Percentiles rank a stretch among this genome's conserved stretches.
phyloP scores from a whole-genome alignment of 2,888 invertebrate genomes.

The Nomada goodeniana region DNA sequence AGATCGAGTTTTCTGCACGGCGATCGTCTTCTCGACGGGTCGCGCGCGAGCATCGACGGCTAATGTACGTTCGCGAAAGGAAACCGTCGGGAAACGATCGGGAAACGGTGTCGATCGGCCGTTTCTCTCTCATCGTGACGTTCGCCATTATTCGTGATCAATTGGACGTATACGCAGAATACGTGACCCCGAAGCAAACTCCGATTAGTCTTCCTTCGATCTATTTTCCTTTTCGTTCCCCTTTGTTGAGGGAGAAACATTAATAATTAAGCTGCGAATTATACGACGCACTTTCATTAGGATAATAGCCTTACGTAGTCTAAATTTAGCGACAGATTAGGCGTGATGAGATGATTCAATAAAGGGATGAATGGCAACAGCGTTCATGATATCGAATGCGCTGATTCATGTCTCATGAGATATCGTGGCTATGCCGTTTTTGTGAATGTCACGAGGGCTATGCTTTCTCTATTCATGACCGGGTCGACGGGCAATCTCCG shows the following conservation, averaged over 20 bases:
- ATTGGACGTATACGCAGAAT: no score
- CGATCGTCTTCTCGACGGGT: no score
- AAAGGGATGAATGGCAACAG: constrained; percentile 73
- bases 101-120: constrained; percentile 16
- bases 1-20: background rate
- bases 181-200: constrained; percentile 36
- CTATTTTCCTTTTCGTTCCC: background rate
- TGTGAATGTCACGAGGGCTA: constrained; percentile 58
- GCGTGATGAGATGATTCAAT: constrained; percentile 69
- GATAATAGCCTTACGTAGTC: constrained; percentile 51
- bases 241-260: background rate
- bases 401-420: constrained; percentile 71
- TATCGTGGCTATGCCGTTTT: constrained; percentile 58
- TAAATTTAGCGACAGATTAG: constrained; percentile 65
- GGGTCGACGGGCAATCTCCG: constrained; percentile 43
- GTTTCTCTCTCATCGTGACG: background rate
- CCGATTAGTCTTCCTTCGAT: background rate
- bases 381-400: constrained; percentile 76
- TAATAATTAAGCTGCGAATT: constrained; percentile 39
- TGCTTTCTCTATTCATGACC: constrained; percentile 53
- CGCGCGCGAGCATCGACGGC: background rate
- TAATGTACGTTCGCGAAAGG: background rate
- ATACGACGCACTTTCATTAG: constrained; percentile 35
- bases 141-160: background rate
- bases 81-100: background rate